Evolutionary conservation across 2,797 vertebrate species (phyloP), one percentile per base, ranked within the genome.

Genomic region (Limosa lapponica): DNA sequence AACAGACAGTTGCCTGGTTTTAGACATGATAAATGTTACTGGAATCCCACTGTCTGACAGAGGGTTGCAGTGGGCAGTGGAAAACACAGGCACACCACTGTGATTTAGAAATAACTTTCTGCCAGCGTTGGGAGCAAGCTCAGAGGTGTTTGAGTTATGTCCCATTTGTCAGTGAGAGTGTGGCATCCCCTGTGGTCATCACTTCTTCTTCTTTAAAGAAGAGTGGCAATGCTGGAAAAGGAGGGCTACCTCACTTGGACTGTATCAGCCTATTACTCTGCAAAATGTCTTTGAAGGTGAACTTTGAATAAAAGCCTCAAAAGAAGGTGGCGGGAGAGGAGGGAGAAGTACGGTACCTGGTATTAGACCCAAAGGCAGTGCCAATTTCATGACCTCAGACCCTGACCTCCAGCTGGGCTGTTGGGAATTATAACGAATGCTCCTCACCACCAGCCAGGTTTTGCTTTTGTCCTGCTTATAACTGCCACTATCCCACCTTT

Each of bases 381-480:
- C 48, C 0, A 1, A 34, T 89, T 57, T 13, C 9, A 17, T 74
- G 64, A 84, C 61, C 82, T 69, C 32, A 34, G 62, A 74, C 32
- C 24, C 75, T 87, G 77, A 94, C 80, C 51, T 92, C 58, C 72
- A 17, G 30, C 80, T 93, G 75, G 55, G 52, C 74, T 94, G 52
- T 74, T 10, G 10, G 83, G 51, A 79, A 91, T 95, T 58, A 27
- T 24, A 48, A 86, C 4, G 2, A 65, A 69, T 66, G 44, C 62
- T 87, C 27, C 59, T 95, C 65, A 69, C 49, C 66, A 85, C 52
- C 58, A 89, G 85, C 82, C 91, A 89, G 72, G 58, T 95, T 97
- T 92, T 91, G 75, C 82, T 91, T 82, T 89, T 95, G 73, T 92
- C 73, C 72, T 82, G 39, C 89, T 95, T 95, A 41, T 90, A 90